Conservation (phyloP, 2,888 invertebrate genomes). For the Cacoxenus indagator region DNA sequence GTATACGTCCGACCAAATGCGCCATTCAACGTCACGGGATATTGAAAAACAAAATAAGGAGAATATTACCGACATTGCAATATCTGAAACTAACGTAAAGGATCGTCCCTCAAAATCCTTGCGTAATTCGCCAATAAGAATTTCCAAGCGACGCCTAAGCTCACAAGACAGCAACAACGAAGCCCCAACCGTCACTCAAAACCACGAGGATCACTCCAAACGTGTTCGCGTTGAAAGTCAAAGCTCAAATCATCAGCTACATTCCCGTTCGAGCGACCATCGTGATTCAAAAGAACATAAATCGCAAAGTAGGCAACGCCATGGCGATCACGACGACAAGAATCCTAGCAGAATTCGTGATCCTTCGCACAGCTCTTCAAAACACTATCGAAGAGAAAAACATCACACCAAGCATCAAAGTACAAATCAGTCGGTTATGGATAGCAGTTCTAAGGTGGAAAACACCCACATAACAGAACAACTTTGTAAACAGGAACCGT, state of each 20-base stretch:
- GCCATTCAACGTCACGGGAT: constrained; percentile 41
- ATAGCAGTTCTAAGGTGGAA: constrained; percentile 30
- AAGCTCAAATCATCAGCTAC: constrained; percentile 42
- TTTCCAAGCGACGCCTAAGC: constrained; percentile 80
- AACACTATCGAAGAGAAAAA: constrained; percentile 57
- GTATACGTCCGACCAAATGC: constrained; percentile 36
- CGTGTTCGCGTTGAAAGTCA: constrained; percentile 64
- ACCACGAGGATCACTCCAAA: constrained; percentile 63
- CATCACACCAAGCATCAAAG: constrained; percentile 45
- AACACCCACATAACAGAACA: constrained; percentile 24
- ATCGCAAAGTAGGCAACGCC: constrained; percentile 72
- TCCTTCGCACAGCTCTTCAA: constrained; percentile 28
- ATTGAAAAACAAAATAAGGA: constrained; percentile 61
- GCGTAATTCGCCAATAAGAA: constrained; percentile 64
- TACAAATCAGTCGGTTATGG: constrained; percentile 65
- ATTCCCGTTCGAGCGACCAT: constrained; percentile 47
- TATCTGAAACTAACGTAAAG: constrained; percentile 36
- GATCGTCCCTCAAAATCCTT: constrained; percentile 63
- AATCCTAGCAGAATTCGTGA: constrained; percentile 39
- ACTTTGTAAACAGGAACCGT: constrained; percentile 2
- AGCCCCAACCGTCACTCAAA: constrained; percentile 38
- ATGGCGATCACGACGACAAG: constrained; percentile 16
- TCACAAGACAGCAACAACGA: constrained; percentile 77
- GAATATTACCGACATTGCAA: constrained; percentile 47
- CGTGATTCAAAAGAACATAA: constrained; percentile 56